These are phyloP conservation scores for Mythimna lalbum DNA, from an alignment of 2,888 invertebrate species.

Conservation along the genomic window DNA sequence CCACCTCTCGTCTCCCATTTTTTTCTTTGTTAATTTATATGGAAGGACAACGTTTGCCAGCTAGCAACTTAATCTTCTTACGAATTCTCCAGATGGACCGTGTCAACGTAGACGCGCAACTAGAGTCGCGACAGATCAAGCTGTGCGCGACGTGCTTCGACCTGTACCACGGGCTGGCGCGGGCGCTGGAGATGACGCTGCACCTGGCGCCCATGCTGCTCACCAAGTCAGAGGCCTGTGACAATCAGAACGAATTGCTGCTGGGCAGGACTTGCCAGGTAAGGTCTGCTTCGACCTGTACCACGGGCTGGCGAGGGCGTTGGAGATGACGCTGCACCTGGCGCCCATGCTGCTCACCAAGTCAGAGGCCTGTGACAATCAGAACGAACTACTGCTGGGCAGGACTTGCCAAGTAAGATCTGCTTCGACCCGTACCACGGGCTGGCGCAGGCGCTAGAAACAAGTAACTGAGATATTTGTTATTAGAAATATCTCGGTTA, in stretches of 20 bases:
- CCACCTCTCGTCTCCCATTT: too few species aligned
- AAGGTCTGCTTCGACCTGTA: conserved; percentile 94
- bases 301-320: conserved; percentile 93
- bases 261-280: conserved; percentile 90
- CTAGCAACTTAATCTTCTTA: too few species aligned
- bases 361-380: conserved; percentile 91
- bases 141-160: conserved; percentile 96
- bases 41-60: too few species aligned
- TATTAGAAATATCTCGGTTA: too few species aligned
- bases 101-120: conserved; percentile 81
- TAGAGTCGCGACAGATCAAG: conserved; percentile 94
- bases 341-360: conserved; percentile 93
- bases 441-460: too few species aligned
- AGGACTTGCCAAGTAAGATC: conserved; percentile 82
- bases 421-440: too few species aligned
- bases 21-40: too few species aligned
- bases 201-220: conserved; percentile 92
- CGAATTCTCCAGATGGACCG: conserved; percentile 81
- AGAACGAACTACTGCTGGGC: conserved; percentile 93
- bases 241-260: conserved; percentile 92
- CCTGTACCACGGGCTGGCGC: conserved; percentile 93
- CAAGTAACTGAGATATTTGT: too few species aligned
- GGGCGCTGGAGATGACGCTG: conserved; percentile 95
- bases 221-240: conserved; percentile 92
- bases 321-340: conserved; percentile 94